phyloP scores from a whole-genome alignment of 2,888 invertebrate species.

The Shargacucullia verbasci region DNA sequence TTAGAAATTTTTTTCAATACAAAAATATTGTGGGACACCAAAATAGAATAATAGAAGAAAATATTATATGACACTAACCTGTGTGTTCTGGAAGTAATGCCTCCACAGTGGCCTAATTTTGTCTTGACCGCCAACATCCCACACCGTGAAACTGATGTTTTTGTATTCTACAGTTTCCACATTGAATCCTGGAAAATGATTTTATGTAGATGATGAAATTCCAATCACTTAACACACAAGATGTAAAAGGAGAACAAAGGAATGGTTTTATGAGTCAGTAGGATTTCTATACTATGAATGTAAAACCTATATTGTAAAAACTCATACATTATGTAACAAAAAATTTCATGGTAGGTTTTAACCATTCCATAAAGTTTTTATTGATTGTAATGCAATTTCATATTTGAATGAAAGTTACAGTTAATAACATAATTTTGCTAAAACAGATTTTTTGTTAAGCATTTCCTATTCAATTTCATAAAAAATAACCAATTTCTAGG shows the following conservation, averaged over 20 bases:
- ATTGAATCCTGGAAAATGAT: constrained; percentile 94
- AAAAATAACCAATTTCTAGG: neutral
- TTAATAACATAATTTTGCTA: constrained; percentile 11
- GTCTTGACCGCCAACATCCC: constrained; percentile 99
- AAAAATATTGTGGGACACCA: no score
- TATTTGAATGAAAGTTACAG: constrained; percentile 9
- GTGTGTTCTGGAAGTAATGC: constrained; percentile 99
- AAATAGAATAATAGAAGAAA: no score
- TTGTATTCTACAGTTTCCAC: constrained; percentile 99
- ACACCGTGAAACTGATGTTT: constrained; percentile 99
- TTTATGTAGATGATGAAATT: constrained; percentile 19
- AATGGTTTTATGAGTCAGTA: neutral
- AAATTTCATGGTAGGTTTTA: constrained; percentile 10
- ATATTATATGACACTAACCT: constrained; percentile 89
- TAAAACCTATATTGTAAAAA: constrained; percentile 4
- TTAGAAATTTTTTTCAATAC: no score
- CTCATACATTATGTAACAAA: constrained; percentile 25
- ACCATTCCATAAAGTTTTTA: constrained; percentile 24
- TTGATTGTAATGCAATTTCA: constrained; percentile 22
- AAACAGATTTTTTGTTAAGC: neutral
- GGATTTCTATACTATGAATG: neutral
- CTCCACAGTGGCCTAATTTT: constrained; percentile 99
- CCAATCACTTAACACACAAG: neutral
- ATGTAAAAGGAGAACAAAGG: neutral
- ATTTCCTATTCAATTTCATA: constrained; percentile 2